phyloP scores from a whole-genome alignment of 2,113 vertebrate species.

The Aptenodytes patagonicus region DNA sequence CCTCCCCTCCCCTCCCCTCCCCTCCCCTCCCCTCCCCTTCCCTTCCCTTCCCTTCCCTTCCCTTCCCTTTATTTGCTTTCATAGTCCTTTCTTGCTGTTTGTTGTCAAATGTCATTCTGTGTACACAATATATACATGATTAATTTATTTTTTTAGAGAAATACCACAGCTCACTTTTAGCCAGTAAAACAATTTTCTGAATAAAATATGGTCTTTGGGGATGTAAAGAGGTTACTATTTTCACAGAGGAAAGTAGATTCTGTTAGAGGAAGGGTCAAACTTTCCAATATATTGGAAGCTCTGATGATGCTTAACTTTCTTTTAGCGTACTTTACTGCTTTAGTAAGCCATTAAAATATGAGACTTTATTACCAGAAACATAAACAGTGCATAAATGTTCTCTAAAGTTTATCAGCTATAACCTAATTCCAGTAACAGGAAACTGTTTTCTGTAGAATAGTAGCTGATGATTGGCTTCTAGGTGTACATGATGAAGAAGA shows the following conservation, averaged over 20 bases:
- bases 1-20: too few relatives aligned
- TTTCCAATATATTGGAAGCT: not conserved
- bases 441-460: not conserved
- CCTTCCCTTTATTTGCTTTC: not conserved
- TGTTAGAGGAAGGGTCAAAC: not conserved
- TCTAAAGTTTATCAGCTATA: not conserved
- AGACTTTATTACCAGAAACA: not conserved
- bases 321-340: not conserved
- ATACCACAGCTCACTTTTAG: not conserved
- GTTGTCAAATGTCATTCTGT: not conserved
- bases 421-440: not conserved
- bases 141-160: not conserved
- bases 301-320: not conserved
- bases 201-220: not conserved
- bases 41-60: too few relatives aligned
- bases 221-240: not conserved
- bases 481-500: not conserved
- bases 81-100: not conserved
- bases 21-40: not conserved
- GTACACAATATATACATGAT: not conserved
- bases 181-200: not conserved
- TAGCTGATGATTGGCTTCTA: not conserved
- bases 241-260: not conserved
- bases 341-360: not conserved
- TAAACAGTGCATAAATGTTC: not conserved